These are phyloP conservation scores for Pterocles burchelli DNA, from an alignment of 2,113 vertebrate genomes.

Conservation along the genomic window DNA sequence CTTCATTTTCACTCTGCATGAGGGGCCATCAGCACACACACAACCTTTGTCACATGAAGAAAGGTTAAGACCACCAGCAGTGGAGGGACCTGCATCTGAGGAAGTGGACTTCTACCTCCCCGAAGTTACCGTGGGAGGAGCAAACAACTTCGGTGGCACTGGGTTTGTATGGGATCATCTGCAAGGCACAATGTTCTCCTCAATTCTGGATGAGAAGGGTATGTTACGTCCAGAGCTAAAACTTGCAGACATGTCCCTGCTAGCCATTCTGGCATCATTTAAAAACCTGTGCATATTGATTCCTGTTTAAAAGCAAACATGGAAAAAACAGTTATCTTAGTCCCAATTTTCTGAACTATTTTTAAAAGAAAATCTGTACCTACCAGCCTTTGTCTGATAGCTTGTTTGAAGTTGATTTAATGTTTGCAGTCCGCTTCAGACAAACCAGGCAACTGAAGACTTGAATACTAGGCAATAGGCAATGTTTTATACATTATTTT, in stretches of 20 bases:
- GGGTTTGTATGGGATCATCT: neutral
- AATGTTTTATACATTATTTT: neutral
- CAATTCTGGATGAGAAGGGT: neutral
- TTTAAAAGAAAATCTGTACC: neutral
- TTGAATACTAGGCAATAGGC: neutral
- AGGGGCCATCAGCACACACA: neutral
- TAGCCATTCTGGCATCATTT: neutral
- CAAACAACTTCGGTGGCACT: neutral
- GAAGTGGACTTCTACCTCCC: neutral
- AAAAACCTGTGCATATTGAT: neutral
- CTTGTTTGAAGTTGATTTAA: neutral
- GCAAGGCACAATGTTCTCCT: neutral
- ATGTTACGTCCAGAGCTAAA: neutral
- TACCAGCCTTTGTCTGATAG: neutral
- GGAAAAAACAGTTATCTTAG: neutral
- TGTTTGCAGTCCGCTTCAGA: neutral
- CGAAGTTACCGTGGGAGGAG: fast-evolving
- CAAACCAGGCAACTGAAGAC: neutral
- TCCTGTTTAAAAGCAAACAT: neutral
- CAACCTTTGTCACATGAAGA: neutral
- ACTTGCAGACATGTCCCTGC: neutral
- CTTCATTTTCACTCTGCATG: neutral
- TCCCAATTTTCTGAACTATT: neutral
- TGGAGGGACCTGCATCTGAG: neutral
- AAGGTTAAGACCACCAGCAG: neutral